Conservation (phyloP, 2,113 vertebrate genomes). For the Boleophthalmus pectinirostris region DNA sequence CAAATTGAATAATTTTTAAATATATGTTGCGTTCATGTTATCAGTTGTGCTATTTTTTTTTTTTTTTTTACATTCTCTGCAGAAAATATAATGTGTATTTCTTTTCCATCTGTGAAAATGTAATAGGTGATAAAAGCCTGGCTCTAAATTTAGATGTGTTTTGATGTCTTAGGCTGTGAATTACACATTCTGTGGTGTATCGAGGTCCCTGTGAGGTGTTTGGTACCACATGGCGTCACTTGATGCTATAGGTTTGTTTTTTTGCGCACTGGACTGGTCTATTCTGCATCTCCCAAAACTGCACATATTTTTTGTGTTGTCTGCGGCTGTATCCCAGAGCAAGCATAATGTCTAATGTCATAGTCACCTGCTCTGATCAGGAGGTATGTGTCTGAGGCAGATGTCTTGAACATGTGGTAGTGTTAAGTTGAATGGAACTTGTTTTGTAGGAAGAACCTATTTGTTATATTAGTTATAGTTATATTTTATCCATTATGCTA, state of each 20-base stretch:
- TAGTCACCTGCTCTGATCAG: slow-evolving; percentile 19
- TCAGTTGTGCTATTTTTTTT: too few relatives aligned
- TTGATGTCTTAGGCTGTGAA: slow-evolving; percentile 1
- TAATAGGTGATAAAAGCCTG: background rate
- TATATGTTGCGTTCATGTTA: too few relatives aligned
- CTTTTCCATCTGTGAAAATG: background rate
- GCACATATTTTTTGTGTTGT: slow-evolving; percentile 34
- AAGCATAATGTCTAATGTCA: slow-evolving; percentile 49
- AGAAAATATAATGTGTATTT: background rate
- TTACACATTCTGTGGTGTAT: background rate
- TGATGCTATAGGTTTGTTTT: slow-evolving; percentile 28
- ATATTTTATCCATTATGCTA: too few relatives aligned
- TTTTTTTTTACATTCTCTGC: background rate
- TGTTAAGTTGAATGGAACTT: background rate
- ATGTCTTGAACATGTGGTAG: background rate
- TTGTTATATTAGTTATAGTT: too few relatives aligned
- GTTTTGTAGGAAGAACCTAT: too few relatives aligned
- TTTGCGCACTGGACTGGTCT: background rate
- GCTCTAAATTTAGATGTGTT: slow-evolving; percentile 2
- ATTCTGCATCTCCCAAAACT: slow-evolving; percentile 28
- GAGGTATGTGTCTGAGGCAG: background rate
- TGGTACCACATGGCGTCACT: slow-evolving; percentile 20
- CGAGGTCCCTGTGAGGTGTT: slow-evolving; percentile 14
- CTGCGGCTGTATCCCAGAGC: slow-evolving; percentile 42
- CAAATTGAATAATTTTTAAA: too few relatives aligned